These are phyloP conservation scores for Melopsittacus undulatus DNA, from an alignment of 2,797 vertebrate genomes.

Conservation along the genomic window DNA sequence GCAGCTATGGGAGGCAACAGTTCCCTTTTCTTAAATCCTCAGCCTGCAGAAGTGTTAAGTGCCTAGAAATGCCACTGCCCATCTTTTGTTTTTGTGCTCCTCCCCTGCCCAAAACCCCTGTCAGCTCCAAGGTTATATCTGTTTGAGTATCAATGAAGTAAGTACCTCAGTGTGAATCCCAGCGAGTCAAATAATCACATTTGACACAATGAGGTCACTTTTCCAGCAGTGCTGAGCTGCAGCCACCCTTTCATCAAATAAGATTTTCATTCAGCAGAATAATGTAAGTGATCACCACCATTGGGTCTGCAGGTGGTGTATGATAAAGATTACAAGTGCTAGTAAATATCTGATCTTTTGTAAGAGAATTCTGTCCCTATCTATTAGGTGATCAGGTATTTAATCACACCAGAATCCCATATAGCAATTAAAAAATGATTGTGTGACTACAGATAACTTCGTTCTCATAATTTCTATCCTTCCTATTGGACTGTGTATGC, in stretches of 20 bases:
- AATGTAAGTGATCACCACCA: background rate
- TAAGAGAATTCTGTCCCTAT: background rate
- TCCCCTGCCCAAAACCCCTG: background rate
- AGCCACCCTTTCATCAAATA: background rate
- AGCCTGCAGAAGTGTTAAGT: background rate
- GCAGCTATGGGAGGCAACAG: background rate
- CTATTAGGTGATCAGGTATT: background rate
- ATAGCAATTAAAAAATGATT: background rate
- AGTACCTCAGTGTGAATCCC: background rate
- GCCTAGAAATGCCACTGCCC: background rate
- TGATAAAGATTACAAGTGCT: background rate
- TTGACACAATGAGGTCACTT: background rate
- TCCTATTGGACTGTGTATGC: background rate
- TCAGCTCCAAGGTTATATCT: background rate
- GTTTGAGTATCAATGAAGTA: background rate
- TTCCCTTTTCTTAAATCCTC: background rate
- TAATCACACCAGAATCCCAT: background rate
- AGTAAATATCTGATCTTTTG: background rate
- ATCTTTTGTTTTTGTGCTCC: background rate
- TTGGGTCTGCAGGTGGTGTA: background rate
- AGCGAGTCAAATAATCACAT: background rate
- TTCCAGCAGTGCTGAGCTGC: background rate
- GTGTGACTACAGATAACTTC: background rate
- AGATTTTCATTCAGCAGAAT: background rate
- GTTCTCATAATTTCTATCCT: background rate